phyloP scores from a whole-genome alignment of 2,888 invertebrate genomes.

The Abrostola tripartita region DNA sequence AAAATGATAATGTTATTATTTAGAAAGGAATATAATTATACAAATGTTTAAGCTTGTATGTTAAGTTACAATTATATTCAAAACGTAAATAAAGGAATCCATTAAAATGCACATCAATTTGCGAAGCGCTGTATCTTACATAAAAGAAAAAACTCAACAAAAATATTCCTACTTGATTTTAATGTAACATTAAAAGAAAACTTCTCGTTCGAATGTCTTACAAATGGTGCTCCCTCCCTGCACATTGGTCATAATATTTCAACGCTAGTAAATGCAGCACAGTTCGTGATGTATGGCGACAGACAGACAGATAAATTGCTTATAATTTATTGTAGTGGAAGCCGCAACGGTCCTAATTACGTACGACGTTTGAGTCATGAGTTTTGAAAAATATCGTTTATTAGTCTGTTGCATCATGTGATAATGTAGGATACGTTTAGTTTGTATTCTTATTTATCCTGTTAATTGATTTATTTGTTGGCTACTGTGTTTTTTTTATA shows the following conservation, averaged over 20 bases:
- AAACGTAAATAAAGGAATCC: background rate
- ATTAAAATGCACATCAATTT: background rate
- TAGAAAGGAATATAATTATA: constrained; percentile 26
- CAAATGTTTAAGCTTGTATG: constrained; percentile 7
- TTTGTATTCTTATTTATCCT: background rate
- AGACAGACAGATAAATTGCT: constrained; percentile 87
- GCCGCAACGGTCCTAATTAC: constrained; percentile 80
- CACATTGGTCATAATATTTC: constrained; percentile 82
- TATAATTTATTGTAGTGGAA: constrained; percentile 85
- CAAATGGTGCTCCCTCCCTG: constrained; percentile 67
- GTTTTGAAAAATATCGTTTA: constrained; percentile 63
- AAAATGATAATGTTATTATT: constrained; percentile 26
- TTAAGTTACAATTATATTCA: background rate
- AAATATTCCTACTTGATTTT: constrained; percentile 10
- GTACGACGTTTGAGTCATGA: constrained; percentile 68
- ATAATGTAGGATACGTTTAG: constrained; percentile 15
- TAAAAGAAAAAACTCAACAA: background rate
- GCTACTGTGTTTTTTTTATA: background rate
- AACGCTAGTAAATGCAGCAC: constrained; percentile 78
- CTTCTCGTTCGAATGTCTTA: constrained; percentile 60
- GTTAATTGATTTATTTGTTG: background rate
- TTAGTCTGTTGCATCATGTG: constrained; percentile 43
- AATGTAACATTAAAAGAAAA: constrained; percentile 46
- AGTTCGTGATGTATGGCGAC: constrained; percentile 83
- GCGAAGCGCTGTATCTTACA: background rate